Conservation (phyloP, 2,888 invertebrate species). For the Tetramorium bicarinatum region DNA sequence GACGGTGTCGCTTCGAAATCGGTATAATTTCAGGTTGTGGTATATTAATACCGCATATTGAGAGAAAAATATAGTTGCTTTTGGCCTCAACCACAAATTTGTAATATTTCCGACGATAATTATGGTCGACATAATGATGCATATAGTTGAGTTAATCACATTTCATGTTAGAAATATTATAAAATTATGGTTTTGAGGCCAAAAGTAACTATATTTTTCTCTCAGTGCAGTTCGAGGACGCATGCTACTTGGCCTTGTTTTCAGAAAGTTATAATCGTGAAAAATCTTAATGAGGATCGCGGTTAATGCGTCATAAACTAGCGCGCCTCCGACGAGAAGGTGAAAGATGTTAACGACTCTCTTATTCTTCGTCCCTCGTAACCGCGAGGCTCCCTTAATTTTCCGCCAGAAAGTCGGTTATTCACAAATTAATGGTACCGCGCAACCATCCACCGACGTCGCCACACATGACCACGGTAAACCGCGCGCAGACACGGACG, state of each 20-base stretch:
- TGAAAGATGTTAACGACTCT: constrained; percentile 29
- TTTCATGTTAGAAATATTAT: too few species aligned
- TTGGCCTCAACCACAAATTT: too few species aligned
- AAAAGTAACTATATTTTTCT: too few species aligned
- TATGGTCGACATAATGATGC: too few species aligned
- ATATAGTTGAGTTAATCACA: too few species aligned
- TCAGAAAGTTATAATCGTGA: neutral
- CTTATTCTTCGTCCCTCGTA: constrained; percentile 5
- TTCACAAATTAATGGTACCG: constrained; percentile 53
- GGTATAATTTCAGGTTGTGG: neutral
- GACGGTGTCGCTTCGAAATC: neutral
- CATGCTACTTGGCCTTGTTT: neutral
- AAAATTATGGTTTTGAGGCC: too few species aligned
- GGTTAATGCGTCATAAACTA: neutral
- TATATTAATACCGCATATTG: neutral
- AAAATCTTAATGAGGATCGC: neutral
- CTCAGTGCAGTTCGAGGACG: neutral
- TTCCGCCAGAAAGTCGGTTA: constrained; percentile 44
- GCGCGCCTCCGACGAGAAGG: neutral
- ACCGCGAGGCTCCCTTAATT: constrained; percentile 43
- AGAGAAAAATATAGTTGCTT: too few species aligned
- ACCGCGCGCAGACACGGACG: neutral
- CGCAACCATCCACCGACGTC: constrained; percentile 35
- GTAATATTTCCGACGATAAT: too few species aligned
- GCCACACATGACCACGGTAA: constrained; percentile 48